Percentiles rank a stretch among this genome's conserved stretches.
Evolutionary conservation across 2,113 vertebrate species (phyloP).

Genomic region (Arothron firmamentum): DNA sequence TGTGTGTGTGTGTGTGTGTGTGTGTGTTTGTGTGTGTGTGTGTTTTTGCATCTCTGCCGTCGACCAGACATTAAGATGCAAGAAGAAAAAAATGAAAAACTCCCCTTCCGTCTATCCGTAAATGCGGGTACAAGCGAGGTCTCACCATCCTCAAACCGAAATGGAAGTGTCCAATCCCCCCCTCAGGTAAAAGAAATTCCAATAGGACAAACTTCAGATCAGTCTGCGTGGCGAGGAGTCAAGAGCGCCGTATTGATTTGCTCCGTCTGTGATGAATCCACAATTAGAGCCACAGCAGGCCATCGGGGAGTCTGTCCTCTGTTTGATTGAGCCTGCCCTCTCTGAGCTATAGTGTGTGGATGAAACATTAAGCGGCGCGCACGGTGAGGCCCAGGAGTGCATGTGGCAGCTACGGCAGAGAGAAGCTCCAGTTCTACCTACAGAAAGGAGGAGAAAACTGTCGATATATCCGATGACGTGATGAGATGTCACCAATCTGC

Average conservation of each 20-base stretch:
- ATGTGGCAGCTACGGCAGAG: conserved; percentile 6
- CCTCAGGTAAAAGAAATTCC: conserved; percentile 58
- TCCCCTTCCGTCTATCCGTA: conserved; percentile 21
- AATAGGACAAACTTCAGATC: conserved; percentile 71
- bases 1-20: background rate
- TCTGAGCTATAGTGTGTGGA: conserved; percentile 50
- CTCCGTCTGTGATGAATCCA: conserved; percentile 71
- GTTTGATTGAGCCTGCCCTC: conserved; percentile 67
- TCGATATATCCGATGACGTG: background rate
- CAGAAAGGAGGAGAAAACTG: background rate
- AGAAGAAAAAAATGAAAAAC: conserved; percentile 14
- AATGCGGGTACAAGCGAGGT: conserved; percentile 29
- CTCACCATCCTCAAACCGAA: conserved; percentile 41
- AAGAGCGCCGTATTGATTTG: conserved; percentile 69
- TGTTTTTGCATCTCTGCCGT: conserved; percentile 5
- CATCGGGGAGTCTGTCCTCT: conserved; percentile 60
- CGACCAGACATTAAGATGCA: conserved; percentile 30
- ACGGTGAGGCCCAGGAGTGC: background rate
- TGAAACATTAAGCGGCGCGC: conserved; percentile 43
- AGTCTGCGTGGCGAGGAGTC: conserved; percentile 49
- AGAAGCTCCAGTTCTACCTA: conserved; percentile 10
- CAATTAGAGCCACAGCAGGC: conserved; percentile 67
- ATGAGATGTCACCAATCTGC: conserved; percentile 2
- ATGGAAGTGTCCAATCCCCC: conserved; percentile 63
- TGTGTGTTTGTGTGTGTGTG: conserved; percentile 8